Conservation (phyloP, 2,888 invertebrate species). For the Lymantria monacha region DNA sequence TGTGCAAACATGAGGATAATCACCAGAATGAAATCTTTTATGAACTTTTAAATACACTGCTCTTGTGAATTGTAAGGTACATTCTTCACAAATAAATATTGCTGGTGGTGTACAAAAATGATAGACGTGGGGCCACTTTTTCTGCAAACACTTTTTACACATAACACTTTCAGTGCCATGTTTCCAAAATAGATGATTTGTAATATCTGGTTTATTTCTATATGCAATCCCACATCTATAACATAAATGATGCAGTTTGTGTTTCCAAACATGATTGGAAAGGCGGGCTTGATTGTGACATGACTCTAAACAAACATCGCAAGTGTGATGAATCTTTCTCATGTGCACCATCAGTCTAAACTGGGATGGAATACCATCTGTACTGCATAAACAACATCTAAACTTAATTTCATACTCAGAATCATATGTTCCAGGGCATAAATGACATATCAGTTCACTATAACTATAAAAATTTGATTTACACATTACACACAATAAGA, state of each 20-base stretch:
- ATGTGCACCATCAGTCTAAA: slow-evolving; percentile 94
- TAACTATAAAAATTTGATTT: slow-evolving; percentile 93
- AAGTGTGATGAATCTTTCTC: slow-evolving; percentile 91
- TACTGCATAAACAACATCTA: slow-evolving; percentile 91
- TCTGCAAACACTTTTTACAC: slow-evolving; percentile 92
- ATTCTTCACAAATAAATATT: slow-evolving; percentile 91
- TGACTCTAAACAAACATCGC: slow-evolving; percentile 93
- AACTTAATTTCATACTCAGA: slow-evolving; percentile 86
- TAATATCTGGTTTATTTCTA: slow-evolving; percentile 93
- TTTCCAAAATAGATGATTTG: slow-evolving; percentile 95
- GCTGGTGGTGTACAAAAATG: slow-evolving; percentile 93
- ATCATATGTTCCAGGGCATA: slow-evolving; percentile 90
- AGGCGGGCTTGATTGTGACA: slow-evolving; percentile 90
- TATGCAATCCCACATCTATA: slow-evolving; percentile 94
- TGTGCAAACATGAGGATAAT: slow-evolving; percentile 87
- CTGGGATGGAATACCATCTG: slow-evolving; percentile 90
- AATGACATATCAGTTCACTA: slow-evolving; percentile 92
- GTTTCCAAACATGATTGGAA: slow-evolving; percentile 95
- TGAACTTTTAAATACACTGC: slow-evolving; percentile 93
- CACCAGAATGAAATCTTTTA: slow-evolving; percentile 88
- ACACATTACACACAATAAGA: slow-evolving; percentile 93
- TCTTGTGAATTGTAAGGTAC: slow-evolving; percentile 87
- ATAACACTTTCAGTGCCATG: slow-evolving; percentile 94
- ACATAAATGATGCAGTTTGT: slow-evolving; percentile 92
- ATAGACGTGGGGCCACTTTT: slow-evolving; percentile 96